phyloP scores from a whole-genome alignment of 2,113 vertebrate species.

The Neodon shergylaensis region DNA sequence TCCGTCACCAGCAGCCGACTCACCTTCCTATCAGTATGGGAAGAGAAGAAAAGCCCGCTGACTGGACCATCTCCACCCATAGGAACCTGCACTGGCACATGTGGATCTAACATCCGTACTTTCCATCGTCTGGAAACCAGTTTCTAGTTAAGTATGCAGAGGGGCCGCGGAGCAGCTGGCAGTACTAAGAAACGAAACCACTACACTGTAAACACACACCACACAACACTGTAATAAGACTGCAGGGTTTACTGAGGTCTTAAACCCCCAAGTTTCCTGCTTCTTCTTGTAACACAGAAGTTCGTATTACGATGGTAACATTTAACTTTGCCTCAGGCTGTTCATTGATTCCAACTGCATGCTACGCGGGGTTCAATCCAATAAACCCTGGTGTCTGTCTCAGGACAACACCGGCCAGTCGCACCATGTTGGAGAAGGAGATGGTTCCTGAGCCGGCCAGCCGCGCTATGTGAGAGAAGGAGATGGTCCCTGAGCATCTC shows the following conservation, averaged over 20 bases:
- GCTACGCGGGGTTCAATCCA: neutral
- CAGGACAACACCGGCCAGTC: neutral
- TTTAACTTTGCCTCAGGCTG: constrained; percentile 31
- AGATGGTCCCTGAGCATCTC: neutral
- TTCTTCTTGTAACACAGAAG: constrained; percentile 26
- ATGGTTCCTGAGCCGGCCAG: neutral
- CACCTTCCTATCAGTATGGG: neutral
- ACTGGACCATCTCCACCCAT: neutral
- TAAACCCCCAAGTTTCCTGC: neutral
- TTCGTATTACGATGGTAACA: constrained; percentile 26
- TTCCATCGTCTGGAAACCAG: neutral
- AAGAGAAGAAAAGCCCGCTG: neutral
- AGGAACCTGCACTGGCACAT: neutral
- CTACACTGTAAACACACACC: neutral
- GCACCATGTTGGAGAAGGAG: neutral
- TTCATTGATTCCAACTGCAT: neutral
- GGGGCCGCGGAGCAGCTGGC: neutral
- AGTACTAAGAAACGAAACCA: neutral
- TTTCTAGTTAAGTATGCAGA: neutral
- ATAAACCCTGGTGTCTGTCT: neutral
- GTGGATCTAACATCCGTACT: neutral
- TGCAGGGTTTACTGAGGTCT: neutral
- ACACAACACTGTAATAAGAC: neutral
- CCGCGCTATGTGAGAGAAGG: neutral
- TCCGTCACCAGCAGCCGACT: neutral